A percentile compares a stretch with the other conserved stretches of the same genome.
phyloP scores from a whole-genome alignment of 2,888 invertebrate species.

The Andricus curvator region DNA sequence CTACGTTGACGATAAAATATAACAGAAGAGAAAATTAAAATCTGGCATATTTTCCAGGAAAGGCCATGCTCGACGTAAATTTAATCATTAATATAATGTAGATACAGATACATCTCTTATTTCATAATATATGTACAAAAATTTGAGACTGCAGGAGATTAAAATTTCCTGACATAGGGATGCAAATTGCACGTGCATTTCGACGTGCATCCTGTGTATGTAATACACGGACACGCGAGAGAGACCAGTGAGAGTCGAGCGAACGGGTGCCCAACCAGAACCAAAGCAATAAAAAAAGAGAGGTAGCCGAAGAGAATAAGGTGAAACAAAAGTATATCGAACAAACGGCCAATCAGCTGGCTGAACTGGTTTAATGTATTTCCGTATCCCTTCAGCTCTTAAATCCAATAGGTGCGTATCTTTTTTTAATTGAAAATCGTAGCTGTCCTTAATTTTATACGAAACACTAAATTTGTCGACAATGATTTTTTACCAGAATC shows the following conservation, averaged over 20 bases:
- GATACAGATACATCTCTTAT: too few species aligned
- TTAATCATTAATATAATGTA: too few species aligned
- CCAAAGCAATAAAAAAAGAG: conserved; percentile 45
- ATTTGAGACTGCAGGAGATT: not conserved
- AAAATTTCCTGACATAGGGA: not conserved
- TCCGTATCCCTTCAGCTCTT: conserved; percentile 51
- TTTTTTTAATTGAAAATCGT: conserved; percentile 57
- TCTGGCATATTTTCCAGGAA: too few species aligned
- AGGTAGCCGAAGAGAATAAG: conserved; percentile 66
- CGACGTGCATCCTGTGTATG: conserved; percentile 1
- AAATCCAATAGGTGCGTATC: conserved; percentile 29
- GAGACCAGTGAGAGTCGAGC: conserved; percentile 68
- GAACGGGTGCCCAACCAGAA: conserved; percentile 45
- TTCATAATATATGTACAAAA: too few species aligned
- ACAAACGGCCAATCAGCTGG: conserved; percentile 77
- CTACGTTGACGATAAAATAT: too few species aligned
- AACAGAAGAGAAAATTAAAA: too few species aligned
- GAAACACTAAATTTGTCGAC: conserved; percentile 36
- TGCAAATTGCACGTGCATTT: not conserved
- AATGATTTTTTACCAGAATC: not conserved
- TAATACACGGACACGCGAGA: conserved; percentile 48
- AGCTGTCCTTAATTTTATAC: conserved; percentile 74
- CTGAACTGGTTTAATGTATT: conserved; percentile 71
- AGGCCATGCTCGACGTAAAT: too few species aligned
- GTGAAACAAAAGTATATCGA: conserved; percentile 73